A percentile compares a stretch with the other conserved stretches of the same genome.
Evolutionary conservation across 1,140 invertebrate genomes (phyloP).

Genomic region (Harpegnathos saltator): DNA sequence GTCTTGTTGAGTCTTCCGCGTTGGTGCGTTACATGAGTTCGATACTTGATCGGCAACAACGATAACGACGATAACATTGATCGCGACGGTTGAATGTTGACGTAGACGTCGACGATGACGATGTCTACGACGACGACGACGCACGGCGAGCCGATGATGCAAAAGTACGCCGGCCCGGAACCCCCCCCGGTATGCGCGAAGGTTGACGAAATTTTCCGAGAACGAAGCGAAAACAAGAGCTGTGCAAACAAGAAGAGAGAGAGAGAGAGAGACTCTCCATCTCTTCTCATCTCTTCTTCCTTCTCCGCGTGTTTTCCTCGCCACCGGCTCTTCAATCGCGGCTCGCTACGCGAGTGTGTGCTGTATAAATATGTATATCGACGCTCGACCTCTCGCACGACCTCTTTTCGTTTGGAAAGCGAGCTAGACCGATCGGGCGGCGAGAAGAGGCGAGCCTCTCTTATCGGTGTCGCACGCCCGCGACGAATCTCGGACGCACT

Average conservation of each 20-base stretch:
- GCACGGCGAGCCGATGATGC: no score
- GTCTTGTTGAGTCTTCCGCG: constrained; percentile 43
- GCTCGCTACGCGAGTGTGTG: neutral
- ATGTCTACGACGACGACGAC: no score
- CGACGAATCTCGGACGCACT: constrained; percentile 17
- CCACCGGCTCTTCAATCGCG: no score
- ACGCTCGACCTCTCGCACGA: constrained; percentile 20
- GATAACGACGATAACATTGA: no score
- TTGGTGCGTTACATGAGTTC: constrained; percentile 52
- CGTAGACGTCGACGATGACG: no score
- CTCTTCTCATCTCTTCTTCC: no score
- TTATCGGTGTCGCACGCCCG: neutral
- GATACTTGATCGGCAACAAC: neutral
- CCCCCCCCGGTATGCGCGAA: no score
- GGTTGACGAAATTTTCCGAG: constrained; percentile 7
- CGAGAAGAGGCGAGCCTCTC: neutral
- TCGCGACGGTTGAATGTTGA: no score
- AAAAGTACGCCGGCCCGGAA: no score
- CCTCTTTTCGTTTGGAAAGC: constrained; percentile 54
- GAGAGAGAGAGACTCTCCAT: no score
- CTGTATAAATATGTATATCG: constrained; percentile 14
- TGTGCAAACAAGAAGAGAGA: no score
- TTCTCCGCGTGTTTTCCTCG: neutral
- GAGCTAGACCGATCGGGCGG: constrained; percentile 15
- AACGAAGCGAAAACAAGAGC: neutral